Evolutionary conservation across 2,113 vertebrate genomes (phyloP), one percentile per base, ranked within the genome.

Genomic region (Epinephelus lanceolatus): DNA sequence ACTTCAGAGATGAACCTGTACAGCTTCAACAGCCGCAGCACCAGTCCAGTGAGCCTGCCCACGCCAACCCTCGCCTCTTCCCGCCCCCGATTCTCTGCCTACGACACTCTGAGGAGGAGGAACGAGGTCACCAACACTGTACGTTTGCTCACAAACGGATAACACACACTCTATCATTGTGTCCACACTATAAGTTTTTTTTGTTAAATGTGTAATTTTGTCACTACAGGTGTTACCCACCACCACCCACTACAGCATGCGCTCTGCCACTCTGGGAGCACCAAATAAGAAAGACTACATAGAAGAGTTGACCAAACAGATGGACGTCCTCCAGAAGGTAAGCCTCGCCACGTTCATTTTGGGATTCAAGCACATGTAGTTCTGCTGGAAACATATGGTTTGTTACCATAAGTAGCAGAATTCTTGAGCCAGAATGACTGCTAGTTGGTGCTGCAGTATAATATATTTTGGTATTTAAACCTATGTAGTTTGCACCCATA

Each of bases 281-380:
- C 90, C 91, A 2, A 93, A 85, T 71, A 95, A 85, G 42, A 93
- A 93, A 11, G 91, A 96, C 83, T 96, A 83, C 85, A 94, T 96
- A 9, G 94, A 96, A 72, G 96, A 96, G 47, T 79, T 96, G 87
- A 96, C 95, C 81, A 93, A 90, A 60, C 93, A 96, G 83, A 71
- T 96, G 89, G 93, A 95, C 0, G 47, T 19, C 52, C 90, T 89
- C 71, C 94, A 94, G 90, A 96, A 89, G 93, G 95, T 95, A 71
- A 15, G 65, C 7, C 2, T 27, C 0, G 2, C 40, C 21, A 10
- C 5, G 9, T 37, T 53, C n/a, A 21, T 21, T 53, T 21, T 7
- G 59, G 59, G 33, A 11, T 62, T 11, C 12, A 63, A 17, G 30
- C 74, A 45, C 18, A n/a, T 15, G 13, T 21, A 8, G 23, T 15